Evolutionary conservation across 37 sponge, comb jelly and placozoan species (phyloP).

Genomic region (Bolinopsis microptera): DNA sequence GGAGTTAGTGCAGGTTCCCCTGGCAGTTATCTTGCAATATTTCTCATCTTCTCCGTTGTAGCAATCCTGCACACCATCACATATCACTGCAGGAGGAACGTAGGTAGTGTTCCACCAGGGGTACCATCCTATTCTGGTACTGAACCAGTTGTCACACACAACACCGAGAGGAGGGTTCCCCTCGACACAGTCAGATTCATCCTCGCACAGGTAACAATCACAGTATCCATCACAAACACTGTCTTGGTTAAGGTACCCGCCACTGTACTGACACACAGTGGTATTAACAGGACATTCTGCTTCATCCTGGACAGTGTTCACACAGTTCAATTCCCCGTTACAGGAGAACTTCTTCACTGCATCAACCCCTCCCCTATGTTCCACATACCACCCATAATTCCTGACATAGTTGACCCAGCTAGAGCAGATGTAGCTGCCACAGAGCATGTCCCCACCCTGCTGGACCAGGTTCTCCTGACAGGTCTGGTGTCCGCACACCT

Average conservation of each 20-base stretch:
- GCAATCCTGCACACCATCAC: slow-evolving; percentile 23
- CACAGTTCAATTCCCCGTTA: neutral
- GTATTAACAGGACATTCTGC: neutral
- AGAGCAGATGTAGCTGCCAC: neutral
- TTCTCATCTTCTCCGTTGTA: slow-evolving; percentile 4
- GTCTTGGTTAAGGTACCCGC: neutral
- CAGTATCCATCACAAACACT: neutral
- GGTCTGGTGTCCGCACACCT: neutral
- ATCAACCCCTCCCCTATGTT: neutral
- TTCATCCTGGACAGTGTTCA: neutral
- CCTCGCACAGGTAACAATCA: neutral
- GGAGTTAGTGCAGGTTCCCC: neutral
- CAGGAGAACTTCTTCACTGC: neutral
- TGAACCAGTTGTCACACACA: neutral
- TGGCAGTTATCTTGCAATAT: too few relatives aligned
- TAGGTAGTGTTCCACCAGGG: neutral
- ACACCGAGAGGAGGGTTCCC: neutral
- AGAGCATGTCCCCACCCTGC: neutral
- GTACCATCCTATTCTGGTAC: neutral
- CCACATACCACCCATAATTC: neutral
- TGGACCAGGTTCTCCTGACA: neutral
- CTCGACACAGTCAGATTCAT: neutral
- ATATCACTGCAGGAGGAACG: slow-evolving; percentile 29
- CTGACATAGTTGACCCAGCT: neutral
- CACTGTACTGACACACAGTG: neutral